Evolutionary conservation across 30 jellyfish, hydroid and myxozoan genomes (phyloP), one percentile per base, ranked within the genome.

Genomic region (Cassiopea xamachana): DNA sequence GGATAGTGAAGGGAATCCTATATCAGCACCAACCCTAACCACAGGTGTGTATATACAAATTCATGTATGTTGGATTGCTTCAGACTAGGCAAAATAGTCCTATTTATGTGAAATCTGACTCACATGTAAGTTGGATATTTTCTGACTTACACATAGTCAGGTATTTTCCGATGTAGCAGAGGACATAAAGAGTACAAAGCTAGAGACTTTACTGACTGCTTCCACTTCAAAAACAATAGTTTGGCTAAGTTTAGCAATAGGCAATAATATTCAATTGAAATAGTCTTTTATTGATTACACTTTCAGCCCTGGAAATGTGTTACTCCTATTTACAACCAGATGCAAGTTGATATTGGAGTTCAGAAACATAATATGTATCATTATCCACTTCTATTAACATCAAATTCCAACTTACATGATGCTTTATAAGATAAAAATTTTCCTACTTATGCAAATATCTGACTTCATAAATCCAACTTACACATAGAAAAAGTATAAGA

Each of bases 1-100:
- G 84, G 93, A 86, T 27, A 75, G 64, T 61, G 93, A 86, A 19
- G 89, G 87, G n/a, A 77, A 75, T 77, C 84, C 89, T 6, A 48
- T 59, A 10, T 47, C 86, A 27, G 6, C 83, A 61, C 15, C 87
- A 18, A 70, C 87, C 5, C 47, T 81, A 4, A 62, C 15, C 39
- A 72, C 73, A 39, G 88, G 88, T 75, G 75, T 44, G 46, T 16
- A 67, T 5, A 67, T 67, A 67, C 15, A 67, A 14, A 6, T 67
- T 55, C 64, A 55, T 55, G 64, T 55, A 3, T 55, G 12, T 55
- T 55, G 64, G 64, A 55, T 3, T 55, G 7, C 12, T 55, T 6
- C 64, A 55, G 64, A 3, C 12, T 55, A 3, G 12, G 12, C 12
- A 10, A 55, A 55, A 55, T 55, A 55, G 64, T 55, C 64, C 64